Conservation (phyloP, 2,888 invertebrate genomes). For the Drosophila barbarae region DNA sequence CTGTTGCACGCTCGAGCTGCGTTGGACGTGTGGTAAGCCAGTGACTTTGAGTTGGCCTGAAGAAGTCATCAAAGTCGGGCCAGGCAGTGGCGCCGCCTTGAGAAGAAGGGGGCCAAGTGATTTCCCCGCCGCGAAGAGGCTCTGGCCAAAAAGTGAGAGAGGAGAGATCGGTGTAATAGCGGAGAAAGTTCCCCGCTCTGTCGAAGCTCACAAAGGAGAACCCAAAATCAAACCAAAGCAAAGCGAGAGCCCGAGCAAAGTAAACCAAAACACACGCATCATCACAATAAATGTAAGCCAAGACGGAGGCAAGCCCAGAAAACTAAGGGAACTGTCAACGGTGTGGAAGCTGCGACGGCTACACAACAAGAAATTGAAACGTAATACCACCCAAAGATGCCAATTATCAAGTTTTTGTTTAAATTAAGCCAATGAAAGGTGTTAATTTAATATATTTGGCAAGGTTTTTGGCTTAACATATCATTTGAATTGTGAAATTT, state of each 20-base stretch:
- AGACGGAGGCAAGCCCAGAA: constrained; percentile 32
- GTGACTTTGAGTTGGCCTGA: constrained; percentile 25
- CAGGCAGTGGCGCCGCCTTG: constrained; percentile 21
- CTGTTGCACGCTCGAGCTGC: constrained; percentile 71
- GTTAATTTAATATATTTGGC: not conserved
- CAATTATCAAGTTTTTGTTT: not conserved
- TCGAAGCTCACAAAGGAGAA: constrained; percentile 58
- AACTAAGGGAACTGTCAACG: not conserved
- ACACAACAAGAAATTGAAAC: constrained; percentile 11
- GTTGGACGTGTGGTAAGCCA: constrained; percentile 55
- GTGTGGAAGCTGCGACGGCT: constrained; percentile 9
- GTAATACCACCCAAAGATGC: not conserved
- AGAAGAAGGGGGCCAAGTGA: constrained; percentile 42
- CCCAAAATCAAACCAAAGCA: constrained; percentile 24
- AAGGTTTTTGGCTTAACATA: not conserved
- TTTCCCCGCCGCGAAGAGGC: constrained; percentile 46
- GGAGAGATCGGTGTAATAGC: constrained; percentile 31
- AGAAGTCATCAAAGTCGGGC: constrained; percentile 42
- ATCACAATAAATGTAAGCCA: constrained; percentile 39
- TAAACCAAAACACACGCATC: constrained; percentile 40
- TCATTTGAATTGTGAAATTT: not conserved
- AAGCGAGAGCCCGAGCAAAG: constrained; percentile 10
- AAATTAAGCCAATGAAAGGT: constrained; percentile 1
- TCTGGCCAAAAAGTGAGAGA: constrained; percentile 7
- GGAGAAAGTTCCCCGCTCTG: constrained; percentile 66